Percentiles rank a stretch among this genome's conserved stretches.
Conservation (phyloP, 2,113 vertebrate genomes). For the Anhinga anhinga region DNA sequence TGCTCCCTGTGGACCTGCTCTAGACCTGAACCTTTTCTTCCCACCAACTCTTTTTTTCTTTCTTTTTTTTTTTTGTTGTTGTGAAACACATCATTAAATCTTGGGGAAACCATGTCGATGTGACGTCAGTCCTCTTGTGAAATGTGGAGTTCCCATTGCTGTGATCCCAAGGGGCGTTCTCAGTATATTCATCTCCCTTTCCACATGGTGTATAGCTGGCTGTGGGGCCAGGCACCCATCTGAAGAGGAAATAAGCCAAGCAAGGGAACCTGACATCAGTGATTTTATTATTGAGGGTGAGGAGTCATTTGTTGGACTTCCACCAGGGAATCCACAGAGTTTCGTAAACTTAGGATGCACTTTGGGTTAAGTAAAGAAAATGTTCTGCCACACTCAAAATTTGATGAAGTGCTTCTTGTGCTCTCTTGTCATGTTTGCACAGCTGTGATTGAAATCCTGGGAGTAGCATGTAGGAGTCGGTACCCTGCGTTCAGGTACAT, state of each 20-base stretch:
- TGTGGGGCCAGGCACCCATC: neutral
- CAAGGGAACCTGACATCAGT: neutral
- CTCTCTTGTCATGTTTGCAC: neutral
- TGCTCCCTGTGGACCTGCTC: neutral
- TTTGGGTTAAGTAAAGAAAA: neutral
- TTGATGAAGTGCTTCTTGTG: neutral
- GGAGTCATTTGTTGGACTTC: neutral
- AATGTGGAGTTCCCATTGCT: neutral
- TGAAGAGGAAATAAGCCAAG: neutral
- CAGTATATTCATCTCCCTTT: neutral
- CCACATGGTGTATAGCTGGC: neutral
- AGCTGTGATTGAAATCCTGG: neutral
- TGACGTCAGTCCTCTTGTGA: constrained; percentile 34
- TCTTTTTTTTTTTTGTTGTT: neutral
- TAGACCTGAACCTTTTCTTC: neutral
- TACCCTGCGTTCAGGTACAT: rapidly evolving
- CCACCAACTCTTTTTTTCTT: neutral
- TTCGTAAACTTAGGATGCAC: neutral
- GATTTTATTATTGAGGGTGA: neutral
- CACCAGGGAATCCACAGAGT: neutral
- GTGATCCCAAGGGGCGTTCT: neutral
- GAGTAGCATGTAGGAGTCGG: rapidly evolving
- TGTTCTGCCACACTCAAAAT: neutral
- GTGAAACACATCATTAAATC: neutral
- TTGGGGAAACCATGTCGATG: neutral